Base-by-base conservation (phyloP, 2,888 invertebrate species). In the Ophion obscuratus region DNA sequence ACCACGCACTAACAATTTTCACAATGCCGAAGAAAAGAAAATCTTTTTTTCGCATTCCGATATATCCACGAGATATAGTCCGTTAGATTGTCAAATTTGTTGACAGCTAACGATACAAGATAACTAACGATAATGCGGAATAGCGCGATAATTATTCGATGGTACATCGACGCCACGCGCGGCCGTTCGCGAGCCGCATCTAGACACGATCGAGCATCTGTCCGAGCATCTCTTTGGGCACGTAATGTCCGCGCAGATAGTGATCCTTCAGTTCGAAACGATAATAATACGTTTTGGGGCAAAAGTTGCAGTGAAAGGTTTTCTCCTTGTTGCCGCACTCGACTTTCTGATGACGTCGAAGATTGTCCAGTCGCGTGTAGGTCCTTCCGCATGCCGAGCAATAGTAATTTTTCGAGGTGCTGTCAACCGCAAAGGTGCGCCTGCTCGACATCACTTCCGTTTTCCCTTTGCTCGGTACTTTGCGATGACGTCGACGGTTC, bases 271-370 rank as follows among this genome's bases (percentile, higher is more conserved):
- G 89, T 81, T 94, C 94, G 86, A 94, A 94, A 84, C 94, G 92
- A 84, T 95, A 94, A 81, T 94, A 95, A 85, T 94, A 95, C 79
- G 93, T 92, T 73, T 91, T 93, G 2, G 92, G 90, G 88, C 95
- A 95, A 14, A 91, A 85, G 66, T 91, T 88, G 88, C 95, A 95
- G 0, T 91, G 84, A 85, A 93, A 94, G 81, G 89, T 92, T 84
- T 94, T 94, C 61, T 92, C 93, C 82, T 94, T 94, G 83, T 84
- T 81, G 80, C 84, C 84, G 31, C 84, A 84, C 59, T 84, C 80
- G 76, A 84, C 84, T 84, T 84, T 84, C 62, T 84, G 84, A 66
- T 86, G 86, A 10, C 86, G 70, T 11, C 86, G 83, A 17, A 86
- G 76, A 81, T 86, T 86, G 59, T 83, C 83, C 64, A 83, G 47